phyloP scores from a whole-genome alignment of 2,888 invertebrate genomes.

The Brachylomia viminalis region DNA sequence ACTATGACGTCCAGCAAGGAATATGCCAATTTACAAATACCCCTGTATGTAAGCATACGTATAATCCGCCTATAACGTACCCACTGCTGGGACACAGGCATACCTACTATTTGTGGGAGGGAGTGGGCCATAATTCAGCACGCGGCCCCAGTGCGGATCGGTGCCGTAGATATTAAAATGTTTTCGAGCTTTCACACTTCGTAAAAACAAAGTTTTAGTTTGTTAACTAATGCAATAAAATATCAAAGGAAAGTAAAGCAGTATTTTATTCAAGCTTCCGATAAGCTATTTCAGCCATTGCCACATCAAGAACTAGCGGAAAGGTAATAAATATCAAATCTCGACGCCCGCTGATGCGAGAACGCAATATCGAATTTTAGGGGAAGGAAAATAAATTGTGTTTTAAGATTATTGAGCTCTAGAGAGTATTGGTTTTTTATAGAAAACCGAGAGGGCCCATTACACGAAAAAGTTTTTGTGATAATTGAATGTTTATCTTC shows the following conservation, averaged over 20 bases:
- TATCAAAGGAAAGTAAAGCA: not conserved
- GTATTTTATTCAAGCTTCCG: not conserved
- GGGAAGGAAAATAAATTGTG: slow-evolving; percentile 51
- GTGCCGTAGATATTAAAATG: not conserved
- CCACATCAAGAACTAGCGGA: slow-evolving; percentile 6
- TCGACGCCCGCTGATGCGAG: slow-evolving; percentile 30
- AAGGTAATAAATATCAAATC: slow-evolving; percentile 48
- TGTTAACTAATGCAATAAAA: not conserved
- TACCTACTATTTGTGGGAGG: not conserved
- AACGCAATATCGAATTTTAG: slow-evolving; percentile 47
- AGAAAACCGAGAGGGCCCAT: not conserved
- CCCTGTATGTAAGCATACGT: too few species aligned
- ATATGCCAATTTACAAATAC: too few species aligned
- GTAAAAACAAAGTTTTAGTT: not conserved
- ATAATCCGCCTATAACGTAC: not conserved
- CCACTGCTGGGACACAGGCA: not conserved
- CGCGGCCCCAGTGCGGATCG: not conserved
- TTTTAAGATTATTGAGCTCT: slow-evolving; percentile 45
- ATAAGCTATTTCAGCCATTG: slow-evolving; percentile 15
- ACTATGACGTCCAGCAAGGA: too few species aligned
- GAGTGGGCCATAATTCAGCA: too few species aligned
- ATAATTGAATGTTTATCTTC: not conserved
- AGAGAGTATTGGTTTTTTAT: slow-evolving; percentile 27
- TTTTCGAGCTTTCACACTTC: not conserved
- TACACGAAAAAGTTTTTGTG: not conserved